Evolutionary conservation across 2,113 vertebrate species (phyloP).

Genomic region (Hippocampus abdominalis): DNA sequence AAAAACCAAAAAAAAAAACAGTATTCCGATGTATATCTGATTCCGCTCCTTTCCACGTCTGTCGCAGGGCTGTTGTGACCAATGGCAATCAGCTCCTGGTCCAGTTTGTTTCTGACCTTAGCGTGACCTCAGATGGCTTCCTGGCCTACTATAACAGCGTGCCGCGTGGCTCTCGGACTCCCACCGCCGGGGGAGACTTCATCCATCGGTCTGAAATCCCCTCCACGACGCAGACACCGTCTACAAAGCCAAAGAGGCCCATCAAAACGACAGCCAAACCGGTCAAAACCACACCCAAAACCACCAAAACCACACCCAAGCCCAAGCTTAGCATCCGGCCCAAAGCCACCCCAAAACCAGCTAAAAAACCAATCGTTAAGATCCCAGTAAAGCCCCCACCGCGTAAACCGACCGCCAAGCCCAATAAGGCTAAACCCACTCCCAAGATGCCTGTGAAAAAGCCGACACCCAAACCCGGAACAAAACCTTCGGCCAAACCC

Average conservation of each 20-base stretch:
- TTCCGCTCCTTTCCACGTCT: no score
- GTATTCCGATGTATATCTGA: no score
- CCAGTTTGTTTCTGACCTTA: conserved; percentile 90
- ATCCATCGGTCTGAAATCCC: conserved; percentile 50
- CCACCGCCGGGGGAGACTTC: conserved; percentile 57
- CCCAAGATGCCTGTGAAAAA: conserved; percentile 34
- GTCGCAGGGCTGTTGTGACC: conserved; percentile 71
- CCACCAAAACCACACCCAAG: not conserved
- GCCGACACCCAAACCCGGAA: not conserved
- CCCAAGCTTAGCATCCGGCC: conserved; percentile 10
- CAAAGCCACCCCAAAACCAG: conserved; percentile 16
- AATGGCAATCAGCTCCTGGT: conserved; percentile 83
- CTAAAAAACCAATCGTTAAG: conserved; percentile 26
- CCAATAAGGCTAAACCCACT: conserved; percentile 42
- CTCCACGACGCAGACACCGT: conserved; percentile 21
- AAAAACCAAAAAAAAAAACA: no score
- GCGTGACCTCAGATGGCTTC: conserved; percentile 86
- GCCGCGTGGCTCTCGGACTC: conserved; percentile 55
- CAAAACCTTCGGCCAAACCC: conserved; percentile 36
- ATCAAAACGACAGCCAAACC: conserved; percentile 33
- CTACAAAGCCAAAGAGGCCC: conserved; percentile 25
- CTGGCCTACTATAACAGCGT: conserved; percentile 76
- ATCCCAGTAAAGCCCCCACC: conserved; percentile 37
- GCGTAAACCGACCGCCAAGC: conserved; percentile 43
- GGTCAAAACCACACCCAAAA: conserved; percentile 13